These are phyloP conservation scores for human DNA, from an alignment of 2,113 vertebrate genomes.

Conservation along the genomic window GRCh38 chr6:27873501-27874000, in stretches of 20 bases:
- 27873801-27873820: background rate
- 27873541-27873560: rapidly evolving
- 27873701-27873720: background rate
- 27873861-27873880: too few relatives aligned
- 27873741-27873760: rapidly evolving
- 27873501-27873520: background rate
- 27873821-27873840: too few relatives aligned
- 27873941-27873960: background rate
- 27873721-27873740: background rate
- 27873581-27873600: background rate
- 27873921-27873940: background rate
- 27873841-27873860: background rate
- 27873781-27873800: background rate
- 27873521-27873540: rapidly evolving
- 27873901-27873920: background rate
- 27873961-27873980: rapidly evolving
- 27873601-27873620: rapidly evolving
- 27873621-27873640: background rate
- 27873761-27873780: too few relatives aligned
- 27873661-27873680: background rate
- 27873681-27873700: background rate
- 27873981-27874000: background rate
- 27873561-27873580: background rate
- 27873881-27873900: background rate
- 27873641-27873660: background rate